Evolutionary conservation across 2,888 invertebrate genomes (phyloP), one percentile per base, ranked within the genome.

Genomic region (Drosophila rubida): DNA sequence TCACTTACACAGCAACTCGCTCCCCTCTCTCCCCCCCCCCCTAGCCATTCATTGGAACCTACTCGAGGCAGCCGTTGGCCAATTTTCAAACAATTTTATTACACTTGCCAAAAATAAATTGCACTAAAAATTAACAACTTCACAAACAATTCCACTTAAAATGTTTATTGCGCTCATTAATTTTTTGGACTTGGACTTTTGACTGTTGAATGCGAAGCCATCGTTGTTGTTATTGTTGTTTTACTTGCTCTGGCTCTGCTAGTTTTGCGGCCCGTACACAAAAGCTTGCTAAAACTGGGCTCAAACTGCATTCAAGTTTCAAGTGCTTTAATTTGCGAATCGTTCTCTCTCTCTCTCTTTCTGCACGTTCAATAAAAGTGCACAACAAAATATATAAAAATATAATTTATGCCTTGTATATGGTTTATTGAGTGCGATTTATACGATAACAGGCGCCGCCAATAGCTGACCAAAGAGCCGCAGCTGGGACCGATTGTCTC

Each of bases 51-150:
- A n/a, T 14, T 23, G 7, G 19, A 13, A 25, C 39, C 25, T 46
- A 2, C 27, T 14, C 32, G 64, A 35, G n/a, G 19, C 16, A 49
- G 49, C 45, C 53, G 49, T 27, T 51, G 41, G 54, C 86, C 79
- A 81, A 87, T 87, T 75, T 78, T 64, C 66, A 53, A 78, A 71
- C 64, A 78, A 81, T 89, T 89, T 87, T 87, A 83, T 83, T 84
- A 81, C 88, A 75, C 82, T 81, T 72, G 82, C 89, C 82, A 68
- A 87, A 50, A 50, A 87, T 88, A 80, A 88, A 88, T 89, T 83
- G 87, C 89, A 86, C 88, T 88, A 88, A 88, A 86, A 89, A 88
- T 85, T 85, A 89, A 85, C 89, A 85, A 86, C 85, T 85, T 85
- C 55, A 80, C 87, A 87, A 85, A 85, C 85, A 85, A 89, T 85